Conservation (phyloP, 2,113 vertebrate species). For the Phrynocephalus versicolor region DNA sequence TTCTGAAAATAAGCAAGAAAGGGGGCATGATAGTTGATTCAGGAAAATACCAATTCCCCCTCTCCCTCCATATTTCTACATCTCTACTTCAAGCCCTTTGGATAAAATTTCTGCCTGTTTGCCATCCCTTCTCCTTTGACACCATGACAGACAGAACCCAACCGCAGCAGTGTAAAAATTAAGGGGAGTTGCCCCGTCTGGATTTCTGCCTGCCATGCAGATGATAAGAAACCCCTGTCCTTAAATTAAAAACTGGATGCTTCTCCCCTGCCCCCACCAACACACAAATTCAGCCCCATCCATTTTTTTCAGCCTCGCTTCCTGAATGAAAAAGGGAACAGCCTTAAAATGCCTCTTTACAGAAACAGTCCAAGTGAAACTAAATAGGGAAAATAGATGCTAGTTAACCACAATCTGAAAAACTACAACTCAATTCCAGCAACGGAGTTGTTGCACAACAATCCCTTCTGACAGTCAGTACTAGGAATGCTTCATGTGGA, state of each 20-base stretch:
- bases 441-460: too few species aligned
- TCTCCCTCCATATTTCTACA: not conserved
- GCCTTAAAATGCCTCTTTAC: not conserved
- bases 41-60: not conserved
- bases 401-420: not conserved
- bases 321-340: conserved; percentile 4
- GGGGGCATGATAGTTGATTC: too few species aligned
- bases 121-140: not conserved
- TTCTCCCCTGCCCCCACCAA: too few species aligned
- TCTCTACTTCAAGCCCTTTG: too few species aligned
- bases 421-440: too few species aligned
- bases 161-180: not conserved
- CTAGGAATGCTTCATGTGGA: too few species aligned
- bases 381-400: not conserved
- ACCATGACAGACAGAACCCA: not conserved
- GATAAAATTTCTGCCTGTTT: not conserved
- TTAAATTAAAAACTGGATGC: not conserved
- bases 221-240: not conserved
- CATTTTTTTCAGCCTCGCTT: not conserved
- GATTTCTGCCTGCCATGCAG: not conserved
- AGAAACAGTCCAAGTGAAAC: not conserved
- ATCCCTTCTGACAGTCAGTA: too few species aligned
- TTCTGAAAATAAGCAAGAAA: not conserved
- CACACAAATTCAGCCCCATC: not conserved
- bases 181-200: not conserved